These are phyloP conservation scores for Naso thynnoides DNA, from an alignment of 2,797 vertebrate species.

Conservation along the genomic window DNA sequence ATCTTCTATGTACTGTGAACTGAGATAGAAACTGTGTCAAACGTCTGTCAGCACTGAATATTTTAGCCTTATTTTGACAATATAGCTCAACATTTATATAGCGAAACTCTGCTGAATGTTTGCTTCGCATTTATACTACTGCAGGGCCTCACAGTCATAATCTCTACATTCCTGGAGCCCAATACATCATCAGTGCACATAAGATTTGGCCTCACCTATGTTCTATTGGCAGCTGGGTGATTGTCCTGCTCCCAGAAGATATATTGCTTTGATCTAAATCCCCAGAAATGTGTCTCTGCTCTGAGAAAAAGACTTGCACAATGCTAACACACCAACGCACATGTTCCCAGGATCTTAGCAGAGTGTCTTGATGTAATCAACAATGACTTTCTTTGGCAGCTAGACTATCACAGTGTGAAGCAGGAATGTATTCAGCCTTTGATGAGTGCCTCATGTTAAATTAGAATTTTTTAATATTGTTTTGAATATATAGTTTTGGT, in stretches of 20 bases:
- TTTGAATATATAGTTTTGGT: neutral
- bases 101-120: conserved; percentile 6
- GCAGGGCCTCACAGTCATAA: neutral
- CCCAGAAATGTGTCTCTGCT: conserved; percentile 24
- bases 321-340: conserved; percentile 9
- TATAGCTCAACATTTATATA: neutral
- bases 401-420: neutral
- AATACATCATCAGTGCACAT: conserved; percentile 11
- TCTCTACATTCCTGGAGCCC: conserved; percentile 21
- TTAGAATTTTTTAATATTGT: conserved; percentile 1
- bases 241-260: conserved; percentile 25
- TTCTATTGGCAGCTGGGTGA: conserved; percentile 29
- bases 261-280: conserved; percentile 46
- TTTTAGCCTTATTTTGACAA: conserved; percentile 5
- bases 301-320: conserved; percentile 21
- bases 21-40: conserved; percentile 36
- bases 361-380: conserved; percentile 39
- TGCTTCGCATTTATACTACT: neutral
- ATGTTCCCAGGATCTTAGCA: conserved; percentile 11
- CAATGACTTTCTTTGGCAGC: conserved; percentile 39
- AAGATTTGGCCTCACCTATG: conserved; percentile 23
- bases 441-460: conserved; percentile 6
- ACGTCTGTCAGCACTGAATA: conserved; percentile 39
- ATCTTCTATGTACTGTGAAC: conserved; percentile 20
- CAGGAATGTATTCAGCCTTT: conserved; percentile 7